phyloP scores from a whole-genome alignment of 2,113 vertebrate species.

The Ascaphus truei region DNA sequence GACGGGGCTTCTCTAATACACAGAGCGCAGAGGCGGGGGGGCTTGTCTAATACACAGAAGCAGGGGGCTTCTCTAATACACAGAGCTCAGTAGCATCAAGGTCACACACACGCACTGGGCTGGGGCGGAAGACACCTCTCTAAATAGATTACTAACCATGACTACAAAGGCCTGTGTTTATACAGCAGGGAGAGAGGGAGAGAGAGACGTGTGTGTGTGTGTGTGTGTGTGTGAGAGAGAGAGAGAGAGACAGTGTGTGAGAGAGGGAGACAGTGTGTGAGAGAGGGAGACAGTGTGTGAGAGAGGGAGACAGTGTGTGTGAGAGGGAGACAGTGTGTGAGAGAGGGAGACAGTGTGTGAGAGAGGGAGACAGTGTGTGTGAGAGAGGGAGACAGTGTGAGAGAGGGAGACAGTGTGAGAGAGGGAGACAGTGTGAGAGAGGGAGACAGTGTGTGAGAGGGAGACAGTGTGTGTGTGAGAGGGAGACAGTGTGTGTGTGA shows the following conservation, averaged over 20 bases:
- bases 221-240: no score
- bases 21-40: not conserved
- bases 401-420: no score
- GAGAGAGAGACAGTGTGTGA: not conserved
- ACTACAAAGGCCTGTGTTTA: conserved; percentile 16
- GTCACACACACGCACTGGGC: not conserved
- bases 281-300: not conserved
- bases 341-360: not conserved
- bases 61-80: not conserved
- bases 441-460: no score
- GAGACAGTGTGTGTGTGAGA: no score
- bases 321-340: not conserved
- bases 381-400: no score
- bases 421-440: no score
- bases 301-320: not conserved
- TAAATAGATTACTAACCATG: conserved; percentile 36
- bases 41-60: not conserved
- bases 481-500: no score
- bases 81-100: not conserved
- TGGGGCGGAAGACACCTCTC: conserved; percentile 18
- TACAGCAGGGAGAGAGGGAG: not conserved
- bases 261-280: not conserved
- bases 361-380: not conserved
- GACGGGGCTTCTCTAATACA: not conserved
- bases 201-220: not conserved